A percentile compares a stretch with the other conserved stretches of the same genome.
phyloP scores from a whole-genome alignment of 2,113 vertebrate species.

The Montifringilla adamsi region DNA sequence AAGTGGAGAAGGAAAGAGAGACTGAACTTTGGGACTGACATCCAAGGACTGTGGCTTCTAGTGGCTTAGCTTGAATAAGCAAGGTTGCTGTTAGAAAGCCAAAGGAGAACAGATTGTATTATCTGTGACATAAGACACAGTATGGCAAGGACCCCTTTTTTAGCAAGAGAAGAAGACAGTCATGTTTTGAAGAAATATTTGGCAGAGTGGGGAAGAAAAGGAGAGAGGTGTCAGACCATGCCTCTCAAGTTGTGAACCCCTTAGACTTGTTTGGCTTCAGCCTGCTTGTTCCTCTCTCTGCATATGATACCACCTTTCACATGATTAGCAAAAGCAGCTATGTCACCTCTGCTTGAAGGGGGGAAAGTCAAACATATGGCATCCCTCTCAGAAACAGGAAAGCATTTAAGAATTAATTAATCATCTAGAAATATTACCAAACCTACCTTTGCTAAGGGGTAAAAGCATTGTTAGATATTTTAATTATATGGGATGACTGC shows the following conservation, averaged over 20 bases:
- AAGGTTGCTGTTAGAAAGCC: background rate
- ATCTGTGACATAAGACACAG: background rate
- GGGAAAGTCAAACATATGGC: conserved; percentile 20
- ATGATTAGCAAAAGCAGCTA: conserved; percentile 24
- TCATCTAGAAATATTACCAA: background rate
- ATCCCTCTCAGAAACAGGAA: background rate
- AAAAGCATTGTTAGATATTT: background rate
- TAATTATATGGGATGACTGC: background rate
- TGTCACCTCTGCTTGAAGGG: background rate
- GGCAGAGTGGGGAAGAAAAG: background rate
- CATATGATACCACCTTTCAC: conserved; percentile 3
- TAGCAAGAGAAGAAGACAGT: background rate
- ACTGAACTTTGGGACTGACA: background rate
- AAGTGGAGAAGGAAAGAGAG: background rate
- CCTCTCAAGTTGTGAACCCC: background rate
- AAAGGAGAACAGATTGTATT: background rate
- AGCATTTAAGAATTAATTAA: background rate
- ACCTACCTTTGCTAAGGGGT: background rate
- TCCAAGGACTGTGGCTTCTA: background rate
- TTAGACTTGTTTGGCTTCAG: background rate
- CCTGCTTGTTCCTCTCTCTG: conserved; percentile 22
- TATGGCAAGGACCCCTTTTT: background rate
- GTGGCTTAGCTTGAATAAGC: background rate
- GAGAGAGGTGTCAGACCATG: background rate
- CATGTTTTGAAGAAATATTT: conserved; percentile 40